Conservation (phyloP, 2,113 vertebrate genomes). For the Pampusana beccarii region DNA sequence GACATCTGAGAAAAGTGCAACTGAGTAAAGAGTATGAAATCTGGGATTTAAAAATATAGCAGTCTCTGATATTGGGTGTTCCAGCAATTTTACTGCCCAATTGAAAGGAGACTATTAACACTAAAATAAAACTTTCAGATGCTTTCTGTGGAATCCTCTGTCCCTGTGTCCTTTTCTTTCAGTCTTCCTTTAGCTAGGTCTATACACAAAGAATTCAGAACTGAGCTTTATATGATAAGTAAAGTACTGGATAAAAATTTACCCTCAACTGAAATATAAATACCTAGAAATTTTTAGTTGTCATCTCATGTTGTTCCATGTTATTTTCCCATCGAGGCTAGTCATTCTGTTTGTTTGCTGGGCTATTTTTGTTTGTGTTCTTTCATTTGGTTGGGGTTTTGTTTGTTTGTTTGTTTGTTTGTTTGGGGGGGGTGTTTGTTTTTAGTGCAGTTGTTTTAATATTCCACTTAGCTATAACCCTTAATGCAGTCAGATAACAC, state of each 20-base stretch:
- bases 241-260: not conserved
- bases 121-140: not conserved
- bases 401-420: not conserved
- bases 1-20: not conserved
- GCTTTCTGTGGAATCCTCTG: not conserved
- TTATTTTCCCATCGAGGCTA: not conserved
- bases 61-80: not conserved
- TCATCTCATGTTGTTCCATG: not conserved
- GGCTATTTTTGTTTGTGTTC: no score
- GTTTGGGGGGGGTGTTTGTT: not conserved
- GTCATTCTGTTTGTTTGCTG: not conserved
- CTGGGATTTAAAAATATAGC: not conserved
- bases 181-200: not conserved
- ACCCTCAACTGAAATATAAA: not conserved
- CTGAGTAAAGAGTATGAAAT: not conserved
- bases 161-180: not conserved
- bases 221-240: not conserved
- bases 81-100: not conserved
- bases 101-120: not conserved
- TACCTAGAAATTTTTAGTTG: not conserved
- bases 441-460: not conserved
- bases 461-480: not conserved
- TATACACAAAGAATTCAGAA: not conserved
- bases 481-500: not conserved
- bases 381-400: no score